A percentile compares a stretch with the other conserved stretches of the same genome.
phyloP scores from a whole-genome alignment of 1,140 invertebrate species.

The Euura lappo region DNA sequence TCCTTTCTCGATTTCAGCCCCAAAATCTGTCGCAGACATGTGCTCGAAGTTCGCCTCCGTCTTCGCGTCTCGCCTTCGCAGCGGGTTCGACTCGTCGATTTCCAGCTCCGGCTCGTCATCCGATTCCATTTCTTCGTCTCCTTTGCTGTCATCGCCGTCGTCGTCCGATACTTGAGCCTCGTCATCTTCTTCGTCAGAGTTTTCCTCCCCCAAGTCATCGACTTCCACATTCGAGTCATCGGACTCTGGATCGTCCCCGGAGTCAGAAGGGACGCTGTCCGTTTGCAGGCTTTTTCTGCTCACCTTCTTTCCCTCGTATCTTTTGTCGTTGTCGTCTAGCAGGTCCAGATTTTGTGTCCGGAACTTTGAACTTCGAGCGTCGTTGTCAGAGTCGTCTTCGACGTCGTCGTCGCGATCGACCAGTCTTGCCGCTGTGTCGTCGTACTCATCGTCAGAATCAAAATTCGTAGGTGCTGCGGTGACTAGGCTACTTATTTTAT shows the following conservation, averaged over 20 bases:
- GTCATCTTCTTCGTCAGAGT: constrained; percentile 38
- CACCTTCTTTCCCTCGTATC: constrained; percentile 74
- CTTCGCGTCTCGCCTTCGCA: constrained; percentile 48
- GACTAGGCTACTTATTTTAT: constrained; percentile 66
- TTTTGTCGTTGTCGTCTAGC: constrained; percentile 70
- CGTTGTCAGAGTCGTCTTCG: constrained; percentile 34
- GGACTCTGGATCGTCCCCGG: constrained; percentile 11
- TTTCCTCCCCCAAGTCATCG: constrained; percentile 26
- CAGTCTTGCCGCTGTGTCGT: constrained; percentile 58
- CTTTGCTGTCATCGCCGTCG: constrained; percentile 46
- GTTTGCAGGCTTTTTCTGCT: constrained; percentile 61
- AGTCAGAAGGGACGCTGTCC: constrained; percentile 34
- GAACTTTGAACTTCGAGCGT: constrained; percentile 62
- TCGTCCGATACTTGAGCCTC: constrained; percentile 32
- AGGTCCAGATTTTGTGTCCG: constrained; percentile 69
- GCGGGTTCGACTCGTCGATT: constrained; percentile 50
- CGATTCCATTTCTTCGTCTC: constrained; percentile 29
- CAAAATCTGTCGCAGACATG: constrained; percentile 62
- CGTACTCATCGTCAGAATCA: constrained; percentile 61
- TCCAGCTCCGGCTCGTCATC: constrained; percentile 28
- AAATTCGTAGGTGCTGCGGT: constrained; percentile 60
- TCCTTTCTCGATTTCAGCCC: constrained; percentile 77
- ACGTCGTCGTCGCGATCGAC: constrained; percentile 42
- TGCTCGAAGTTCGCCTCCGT: constrained; percentile 60
- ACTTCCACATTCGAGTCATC: constrained; percentile 15